Evolutionary conservation across 2,797 vertebrate genomes (phyloP).

Genomic region (Morelia viridis): DNA sequence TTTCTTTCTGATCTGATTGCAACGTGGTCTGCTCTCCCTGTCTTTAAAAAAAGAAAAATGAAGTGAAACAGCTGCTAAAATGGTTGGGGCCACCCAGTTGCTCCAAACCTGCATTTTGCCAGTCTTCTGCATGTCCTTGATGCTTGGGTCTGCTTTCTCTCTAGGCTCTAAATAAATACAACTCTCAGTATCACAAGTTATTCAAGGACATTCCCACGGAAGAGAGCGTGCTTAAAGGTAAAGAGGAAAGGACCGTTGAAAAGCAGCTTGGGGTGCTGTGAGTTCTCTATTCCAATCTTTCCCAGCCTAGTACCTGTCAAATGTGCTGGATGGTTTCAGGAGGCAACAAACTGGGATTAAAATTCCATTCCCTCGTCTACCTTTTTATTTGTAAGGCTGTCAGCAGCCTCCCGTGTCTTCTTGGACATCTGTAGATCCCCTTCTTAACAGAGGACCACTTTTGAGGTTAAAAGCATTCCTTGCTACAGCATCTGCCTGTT

Average conservation of each 20-base stretch:
- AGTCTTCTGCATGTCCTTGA: neutral
- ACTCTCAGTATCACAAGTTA: slow-evolving; percentile 95
- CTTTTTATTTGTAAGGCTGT: neutral
- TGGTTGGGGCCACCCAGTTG: no score
- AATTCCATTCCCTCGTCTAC: neutral
- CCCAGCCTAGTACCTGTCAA: neutral
- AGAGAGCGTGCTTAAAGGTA: slow-evolving; percentile 95
- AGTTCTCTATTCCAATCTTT: neutral
- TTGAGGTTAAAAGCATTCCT: neutral
- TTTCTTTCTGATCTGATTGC: neutral
- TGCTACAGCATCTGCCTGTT: neutral
- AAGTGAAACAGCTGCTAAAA: neutral
- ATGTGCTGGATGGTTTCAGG: neutral
- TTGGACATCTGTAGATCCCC: no score
- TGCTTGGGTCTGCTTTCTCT: slow-evolving; percentile 58
- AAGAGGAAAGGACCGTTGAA: neutral
- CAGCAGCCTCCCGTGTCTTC: neutral
- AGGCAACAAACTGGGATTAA: neutral
- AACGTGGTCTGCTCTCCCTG: neutral
- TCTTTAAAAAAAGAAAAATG: neutral
- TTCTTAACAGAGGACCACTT: neutral
- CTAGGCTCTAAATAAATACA: slow-evolving; percentile 92
- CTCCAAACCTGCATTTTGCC: neutral
- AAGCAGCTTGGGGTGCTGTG: neutral
- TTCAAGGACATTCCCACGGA: slow-evolving; percentile 91